Evolutionary conservation across 2,113 vertebrate species (phyloP).

Genomic region (Pomatorhinus ruficollis): DNA sequence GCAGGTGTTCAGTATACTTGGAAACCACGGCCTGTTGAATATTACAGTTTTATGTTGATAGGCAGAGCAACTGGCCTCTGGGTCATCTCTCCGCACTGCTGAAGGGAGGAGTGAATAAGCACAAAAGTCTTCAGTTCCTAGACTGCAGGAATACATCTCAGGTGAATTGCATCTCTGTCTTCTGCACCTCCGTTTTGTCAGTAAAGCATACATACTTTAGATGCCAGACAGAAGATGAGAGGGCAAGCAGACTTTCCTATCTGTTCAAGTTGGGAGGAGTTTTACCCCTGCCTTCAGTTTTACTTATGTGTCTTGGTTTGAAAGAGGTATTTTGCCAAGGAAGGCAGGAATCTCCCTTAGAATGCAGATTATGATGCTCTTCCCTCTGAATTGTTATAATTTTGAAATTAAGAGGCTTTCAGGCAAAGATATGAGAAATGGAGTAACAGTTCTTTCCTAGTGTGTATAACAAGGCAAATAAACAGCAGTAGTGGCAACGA

Average conservation of each 20-base stretch:
- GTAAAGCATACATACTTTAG: not conserved
- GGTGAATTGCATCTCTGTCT: not conserved
- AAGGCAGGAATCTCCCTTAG: not conserved
- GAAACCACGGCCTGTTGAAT: not conserved
- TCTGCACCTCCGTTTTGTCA: not conserved
- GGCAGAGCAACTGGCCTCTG: not conserved
- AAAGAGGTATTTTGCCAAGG: too few species aligned
- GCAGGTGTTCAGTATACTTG: not conserved
- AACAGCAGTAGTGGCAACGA: not conserved
- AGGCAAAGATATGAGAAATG: not conserved
- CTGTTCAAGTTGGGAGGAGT: fast-evolving
- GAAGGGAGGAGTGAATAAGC: not conserved
- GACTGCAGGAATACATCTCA: not conserved
- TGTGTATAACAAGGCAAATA: not conserved
- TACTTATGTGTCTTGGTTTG: not conserved
- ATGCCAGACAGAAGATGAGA: not conserved
- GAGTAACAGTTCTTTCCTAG: too few species aligned
- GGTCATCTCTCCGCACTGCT: not conserved
- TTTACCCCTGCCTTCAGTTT: not conserved
- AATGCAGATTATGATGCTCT: fast-evolving
- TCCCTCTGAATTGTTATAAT: not conserved
- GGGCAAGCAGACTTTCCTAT: not conserved
- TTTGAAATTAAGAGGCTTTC: not conserved
- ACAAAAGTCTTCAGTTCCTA: not conserved
- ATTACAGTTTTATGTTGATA: fast-evolving